These are phyloP conservation scores for Hemibagrus wyckioides DNA, from an alignment of 2,113 vertebrate species.

Conservation along the genomic window DNA sequence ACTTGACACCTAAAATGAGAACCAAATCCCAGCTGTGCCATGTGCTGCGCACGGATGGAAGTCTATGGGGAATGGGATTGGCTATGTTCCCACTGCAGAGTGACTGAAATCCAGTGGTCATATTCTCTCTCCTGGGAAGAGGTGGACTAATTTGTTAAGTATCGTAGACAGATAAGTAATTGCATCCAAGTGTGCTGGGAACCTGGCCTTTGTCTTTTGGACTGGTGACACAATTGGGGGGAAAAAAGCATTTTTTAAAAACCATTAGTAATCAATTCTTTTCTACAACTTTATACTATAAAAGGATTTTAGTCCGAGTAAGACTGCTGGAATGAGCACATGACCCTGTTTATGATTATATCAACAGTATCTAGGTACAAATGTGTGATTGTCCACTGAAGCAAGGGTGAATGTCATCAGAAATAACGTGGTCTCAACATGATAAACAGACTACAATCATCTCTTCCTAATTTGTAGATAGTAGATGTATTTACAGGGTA, in stretches of 20 bases:
- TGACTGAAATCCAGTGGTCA: not conserved
- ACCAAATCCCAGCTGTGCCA: slow-evolving; percentile 26
- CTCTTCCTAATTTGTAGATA: slow-evolving; percentile 1
- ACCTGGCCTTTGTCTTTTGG: not conserved
- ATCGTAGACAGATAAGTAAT: not conserved
- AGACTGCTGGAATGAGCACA: not conserved
- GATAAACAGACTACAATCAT: not conserved
- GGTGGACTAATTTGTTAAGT: slow-evolving; percentile 1
- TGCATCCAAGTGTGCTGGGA: not conserved
- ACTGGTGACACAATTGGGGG: not conserved
- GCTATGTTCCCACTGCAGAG: not conserved
- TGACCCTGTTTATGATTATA: not conserved
- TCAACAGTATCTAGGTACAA: not conserved
- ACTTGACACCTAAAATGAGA: not conserved
- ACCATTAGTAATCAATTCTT: not conserved
- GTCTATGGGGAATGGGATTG: slow-evolving; percentile 1
- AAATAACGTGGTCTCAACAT: not conserved
- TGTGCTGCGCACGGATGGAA: not conserved
- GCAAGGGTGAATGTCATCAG: not conserved
- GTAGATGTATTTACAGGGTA: slow-evolving; percentile 23
- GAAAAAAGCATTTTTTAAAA: not conserved
- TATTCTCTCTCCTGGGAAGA: slow-evolving; percentile 10
- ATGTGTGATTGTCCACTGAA: no score
- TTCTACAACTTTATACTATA: not conserved
- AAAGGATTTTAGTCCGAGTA: not conserved